Percentiles rank a stretch among this genome's conserved stretches.
phyloP scores from a whole-genome alignment of 2,888 invertebrate species.

The Asteroscopus sphinx region DNA sequence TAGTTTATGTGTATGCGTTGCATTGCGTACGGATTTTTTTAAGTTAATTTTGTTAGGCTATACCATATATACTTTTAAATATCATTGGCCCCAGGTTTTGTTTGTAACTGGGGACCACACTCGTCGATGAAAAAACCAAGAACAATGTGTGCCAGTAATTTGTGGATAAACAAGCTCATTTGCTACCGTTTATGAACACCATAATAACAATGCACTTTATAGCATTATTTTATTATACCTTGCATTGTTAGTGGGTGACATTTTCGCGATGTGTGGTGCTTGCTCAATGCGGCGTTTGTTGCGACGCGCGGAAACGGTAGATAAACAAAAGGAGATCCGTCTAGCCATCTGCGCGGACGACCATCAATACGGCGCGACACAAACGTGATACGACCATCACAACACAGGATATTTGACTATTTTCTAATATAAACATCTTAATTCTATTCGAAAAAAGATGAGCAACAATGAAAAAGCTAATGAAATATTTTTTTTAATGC shows the following conservation, averaged over 20 bases:
- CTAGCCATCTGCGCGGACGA: constrained; percentile 73
- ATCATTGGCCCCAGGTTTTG: no score
- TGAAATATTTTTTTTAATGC: no score
- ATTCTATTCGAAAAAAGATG: no score
- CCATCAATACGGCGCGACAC: constrained; percentile 59
- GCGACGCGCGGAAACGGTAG: constrained; percentile 68
- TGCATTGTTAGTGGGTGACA: constrained; percentile 9
- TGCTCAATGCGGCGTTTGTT: constrained; percentile 17
- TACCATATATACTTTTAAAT: no score
- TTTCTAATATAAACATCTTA: no score
- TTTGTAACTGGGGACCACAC: no score
- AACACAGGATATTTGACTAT: no score
- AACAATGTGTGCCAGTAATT: constrained; percentile 12
- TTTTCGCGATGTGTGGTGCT: constrained; percentile 9
- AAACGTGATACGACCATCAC: constrained; percentile 35
- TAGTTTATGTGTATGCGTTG: no score
- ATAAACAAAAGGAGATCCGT: constrained; percentile 77
- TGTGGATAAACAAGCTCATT: constrained; percentile 19
- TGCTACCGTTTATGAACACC: constrained; percentile 7
- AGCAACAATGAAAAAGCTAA: no score
- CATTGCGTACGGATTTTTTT: no score
- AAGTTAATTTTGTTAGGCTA: no score
- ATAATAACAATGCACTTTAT: constrained; percentile 2
- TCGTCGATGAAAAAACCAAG: no score
- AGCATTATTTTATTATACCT: not conserved